A percentile compares a stretch with the other conserved stretches of the same genome.
Evolutionary conservation across 2,113 vertebrate species (phyloP).

Genomic region (Perognathus longimembris): DNA sequence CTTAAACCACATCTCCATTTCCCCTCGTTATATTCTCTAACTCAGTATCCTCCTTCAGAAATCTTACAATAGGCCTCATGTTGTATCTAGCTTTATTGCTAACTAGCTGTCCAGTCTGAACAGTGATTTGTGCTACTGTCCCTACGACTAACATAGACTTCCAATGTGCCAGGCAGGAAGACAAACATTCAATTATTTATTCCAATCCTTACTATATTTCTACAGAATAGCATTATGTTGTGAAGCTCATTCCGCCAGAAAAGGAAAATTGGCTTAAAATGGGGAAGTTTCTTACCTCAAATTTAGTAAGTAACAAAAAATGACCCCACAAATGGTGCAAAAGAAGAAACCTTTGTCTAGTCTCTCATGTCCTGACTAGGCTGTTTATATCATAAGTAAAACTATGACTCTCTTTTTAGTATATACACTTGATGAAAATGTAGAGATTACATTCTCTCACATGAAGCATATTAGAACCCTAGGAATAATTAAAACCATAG

Average conservation of each 20-base stretch:
- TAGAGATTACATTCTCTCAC: background rate
- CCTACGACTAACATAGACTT: background rate
- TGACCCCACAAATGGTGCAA: background rate
- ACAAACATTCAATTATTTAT: background rate
- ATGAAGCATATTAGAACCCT: background rate
- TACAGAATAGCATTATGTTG: background rate
- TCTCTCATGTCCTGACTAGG: background rate
- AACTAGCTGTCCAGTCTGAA: background rate
- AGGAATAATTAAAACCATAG: conserved; percentile 21
- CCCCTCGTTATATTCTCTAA: background rate
- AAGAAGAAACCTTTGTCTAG: background rate
- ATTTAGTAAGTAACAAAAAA: background rate
- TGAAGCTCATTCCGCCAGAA: background rate
- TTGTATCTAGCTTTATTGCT: background rate
- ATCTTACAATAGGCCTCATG: too few relatives aligned
- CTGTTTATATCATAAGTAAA: background rate
- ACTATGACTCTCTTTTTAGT: background rate
- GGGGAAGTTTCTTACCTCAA: background rate
- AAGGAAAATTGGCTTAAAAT: conserved; percentile 19
- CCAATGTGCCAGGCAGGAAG: background rate
- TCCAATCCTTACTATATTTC: background rate
- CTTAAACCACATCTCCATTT: too few relatives aligned
- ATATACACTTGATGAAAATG: background rate
- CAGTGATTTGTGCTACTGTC: background rate
- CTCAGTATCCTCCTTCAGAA: background rate